phyloP scores from a whole-genome alignment of 2,888 invertebrate species.

The Priocnemis perturbator region DNA sequence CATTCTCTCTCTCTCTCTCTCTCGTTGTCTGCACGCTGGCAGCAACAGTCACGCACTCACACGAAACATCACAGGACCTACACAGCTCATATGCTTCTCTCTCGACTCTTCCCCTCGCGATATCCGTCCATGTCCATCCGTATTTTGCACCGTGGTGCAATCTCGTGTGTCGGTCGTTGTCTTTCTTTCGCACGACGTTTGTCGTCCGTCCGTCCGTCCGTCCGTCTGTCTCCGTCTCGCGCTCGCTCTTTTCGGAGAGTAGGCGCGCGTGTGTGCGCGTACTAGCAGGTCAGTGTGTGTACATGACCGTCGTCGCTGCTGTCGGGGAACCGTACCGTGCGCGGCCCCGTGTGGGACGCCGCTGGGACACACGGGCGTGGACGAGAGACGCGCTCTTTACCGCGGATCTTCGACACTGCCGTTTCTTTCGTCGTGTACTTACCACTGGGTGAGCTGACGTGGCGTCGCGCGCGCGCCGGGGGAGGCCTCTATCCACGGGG shows the following conservation, averaged over 20 bases:
- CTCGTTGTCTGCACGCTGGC: constrained; percentile 6
- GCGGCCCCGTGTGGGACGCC: constrained; percentile 57
- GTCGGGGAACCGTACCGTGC: constrained; percentile 50
- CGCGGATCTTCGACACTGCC: constrained; percentile 15
- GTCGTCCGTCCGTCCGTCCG: constrained; percentile 39
- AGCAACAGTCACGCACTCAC: constrained; percentile 7
- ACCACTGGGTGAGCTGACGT: constrained; percentile 81
- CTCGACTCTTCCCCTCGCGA: constrained; percentile 28
- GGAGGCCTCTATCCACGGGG: constrained; percentile 57
- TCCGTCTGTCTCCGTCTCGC: constrained; percentile 27
- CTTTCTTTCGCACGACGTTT: constrained; percentile 35
- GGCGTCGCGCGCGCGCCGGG: constrained; percentile 63
- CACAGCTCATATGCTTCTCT: not conserved
- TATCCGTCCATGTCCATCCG: too few relatives aligned
- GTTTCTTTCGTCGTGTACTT: constrained; percentile 79
- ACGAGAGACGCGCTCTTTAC: constrained; percentile 56
- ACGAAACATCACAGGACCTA: too few relatives aligned
- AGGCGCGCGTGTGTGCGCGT: too few relatives aligned
- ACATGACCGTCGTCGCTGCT: constrained; percentile 55
- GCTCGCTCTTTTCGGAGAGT: too few relatives aligned
- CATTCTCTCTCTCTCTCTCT: constrained; percentile 16
- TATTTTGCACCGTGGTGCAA: constrained; percentile 27
- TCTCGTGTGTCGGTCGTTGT: constrained; percentile 24
- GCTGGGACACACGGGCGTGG: constrained; percentile 55
- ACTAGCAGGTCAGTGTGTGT: constrained; percentile 35